Percentiles rank a stretch among this genome's conserved stretches.
Conservation (phyloP, 1,140 invertebrate species). For the Olivierus martensii region DNA sequence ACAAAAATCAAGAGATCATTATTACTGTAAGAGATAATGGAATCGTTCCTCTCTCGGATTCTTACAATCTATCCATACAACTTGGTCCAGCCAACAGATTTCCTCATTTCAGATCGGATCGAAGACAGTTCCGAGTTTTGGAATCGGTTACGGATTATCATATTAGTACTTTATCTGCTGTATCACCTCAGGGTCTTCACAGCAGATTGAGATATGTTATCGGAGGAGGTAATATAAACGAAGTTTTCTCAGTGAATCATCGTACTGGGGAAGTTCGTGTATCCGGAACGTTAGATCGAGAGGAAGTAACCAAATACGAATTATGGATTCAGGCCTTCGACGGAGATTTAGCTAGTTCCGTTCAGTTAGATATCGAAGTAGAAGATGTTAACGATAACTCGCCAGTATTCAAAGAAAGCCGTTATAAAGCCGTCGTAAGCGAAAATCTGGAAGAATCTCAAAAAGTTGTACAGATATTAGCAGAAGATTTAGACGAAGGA, state of each 20-base stretch:
- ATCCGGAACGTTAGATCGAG: conserved; percentile 71
- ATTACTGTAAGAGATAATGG: too few species aligned
- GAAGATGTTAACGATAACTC: conserved; percentile 85
- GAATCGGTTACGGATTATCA: too few species aligned
- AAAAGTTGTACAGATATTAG: conserved; percentile 55
- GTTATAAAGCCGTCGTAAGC: conserved; percentile 56
- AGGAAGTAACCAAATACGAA: conserved; percentile 48
- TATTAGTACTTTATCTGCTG: too few species aligned
- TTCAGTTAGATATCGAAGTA: conserved; percentile 60
- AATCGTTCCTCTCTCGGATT: too few species aligned
- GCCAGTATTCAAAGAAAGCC: conserved; percentile 70
- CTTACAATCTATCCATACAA: too few species aligned
- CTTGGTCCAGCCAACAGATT: too few species aligned
- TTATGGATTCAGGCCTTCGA: conserved; percentile 70
- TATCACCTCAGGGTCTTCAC: too few species aligned
- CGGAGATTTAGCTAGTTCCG: conserved; percentile 56
- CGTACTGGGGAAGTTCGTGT: conserved; percentile 70
- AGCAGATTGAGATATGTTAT: conserved; percentile 39
- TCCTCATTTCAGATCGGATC: too few species aligned
- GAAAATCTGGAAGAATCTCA: conserved; percentile 63
- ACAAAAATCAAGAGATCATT: too few species aligned
- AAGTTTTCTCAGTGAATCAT: conserved; percentile 71
- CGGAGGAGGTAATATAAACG: conserved; percentile 62
- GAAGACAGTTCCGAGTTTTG: too few species aligned
- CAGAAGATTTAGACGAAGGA: conserved; percentile 63